phyloP scores from a whole-genome alignment of 1,140 invertebrate species.

The Calephelis virginiensis region DNA sequence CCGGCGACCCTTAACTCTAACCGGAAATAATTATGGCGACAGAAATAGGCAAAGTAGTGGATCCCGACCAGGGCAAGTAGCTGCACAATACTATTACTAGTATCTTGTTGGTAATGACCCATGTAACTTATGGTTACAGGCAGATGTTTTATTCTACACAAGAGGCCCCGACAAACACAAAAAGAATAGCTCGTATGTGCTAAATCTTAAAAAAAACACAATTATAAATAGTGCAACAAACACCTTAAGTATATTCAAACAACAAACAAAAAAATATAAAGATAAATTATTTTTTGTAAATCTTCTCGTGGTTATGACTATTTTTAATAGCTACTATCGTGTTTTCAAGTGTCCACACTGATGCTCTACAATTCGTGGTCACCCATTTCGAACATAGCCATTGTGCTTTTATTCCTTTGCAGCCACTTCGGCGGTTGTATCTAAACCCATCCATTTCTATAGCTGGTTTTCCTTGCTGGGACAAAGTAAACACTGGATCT shows the following conservation, averaged over 20 bases:
- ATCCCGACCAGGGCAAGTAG: too few relatives aligned
- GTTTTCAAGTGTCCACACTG: slow-evolving; percentile 25
- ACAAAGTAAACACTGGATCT: slow-evolving; percentile 23
- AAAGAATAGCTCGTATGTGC: too few relatives aligned
- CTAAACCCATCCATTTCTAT: slow-evolving; percentile 38
- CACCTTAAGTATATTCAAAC: neutral
- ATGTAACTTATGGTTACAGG: too few relatives aligned
- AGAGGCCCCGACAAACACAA: too few relatives aligned
- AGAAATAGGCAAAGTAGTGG: too few relatives aligned
- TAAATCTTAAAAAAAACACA: too few relatives aligned
- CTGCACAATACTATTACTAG: too few relatives aligned
- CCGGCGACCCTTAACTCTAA: too few relatives aligned
- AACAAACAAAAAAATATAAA: neutral
- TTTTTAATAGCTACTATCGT: slow-evolving; percentile 21
- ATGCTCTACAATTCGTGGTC: slow-evolving; percentile 27
- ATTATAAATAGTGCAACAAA: too few relatives aligned
- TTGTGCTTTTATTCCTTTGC: slow-evolving; percentile 21
- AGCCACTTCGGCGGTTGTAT: slow-evolving; percentile 27
- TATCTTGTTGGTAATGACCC: too few relatives aligned
- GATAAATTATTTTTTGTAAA: neutral
- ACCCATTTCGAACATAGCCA: slow-evolving; percentile 33
- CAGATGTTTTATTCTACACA: too few relatives aligned
- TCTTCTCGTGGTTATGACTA: slow-evolving; percentile 23
- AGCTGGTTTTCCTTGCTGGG: slow-evolving; percentile 33
- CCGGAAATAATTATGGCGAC: too few relatives aligned